These are phyloP conservation scores for Delphinus delphis DNA, from an alignment of 2,113 vertebrate genomes.

Conservation along the genomic window DNA sequence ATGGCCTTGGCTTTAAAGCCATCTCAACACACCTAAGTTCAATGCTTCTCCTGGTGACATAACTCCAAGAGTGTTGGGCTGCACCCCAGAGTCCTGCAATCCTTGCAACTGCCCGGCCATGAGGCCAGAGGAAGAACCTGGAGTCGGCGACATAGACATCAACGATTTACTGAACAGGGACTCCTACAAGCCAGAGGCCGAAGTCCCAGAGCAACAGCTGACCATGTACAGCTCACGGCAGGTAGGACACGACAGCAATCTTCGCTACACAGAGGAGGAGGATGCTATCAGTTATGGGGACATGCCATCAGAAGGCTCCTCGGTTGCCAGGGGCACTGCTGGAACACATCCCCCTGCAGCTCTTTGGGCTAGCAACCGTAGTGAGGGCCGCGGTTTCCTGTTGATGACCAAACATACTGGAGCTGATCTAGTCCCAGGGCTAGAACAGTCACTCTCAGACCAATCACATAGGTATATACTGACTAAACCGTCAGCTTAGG, in stretches of 20 bases:
- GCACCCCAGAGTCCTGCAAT: not conserved
- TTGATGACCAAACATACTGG: not conserved
- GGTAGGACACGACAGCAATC: not conserved
- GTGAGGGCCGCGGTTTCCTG: not conserved
- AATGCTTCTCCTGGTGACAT: not conserved
- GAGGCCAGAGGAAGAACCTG: not conserved
- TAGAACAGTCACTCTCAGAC: too few species aligned
- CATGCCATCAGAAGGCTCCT: not conserved
- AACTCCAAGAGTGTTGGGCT: not conserved
- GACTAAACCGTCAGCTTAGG: not conserved
- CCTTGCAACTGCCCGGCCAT: not conserved
- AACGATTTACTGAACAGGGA: not conserved
- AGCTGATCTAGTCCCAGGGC: not conserved
- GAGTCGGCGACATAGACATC: not conserved
- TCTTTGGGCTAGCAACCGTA: not conserved
- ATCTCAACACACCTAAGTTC: not conserved
- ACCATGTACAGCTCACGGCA: not conserved
- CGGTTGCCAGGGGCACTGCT: not conserved
- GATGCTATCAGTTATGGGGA: not conserved
- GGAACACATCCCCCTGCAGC: not conserved
- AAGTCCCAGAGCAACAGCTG: not conserved
- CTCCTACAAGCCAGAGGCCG: not conserved
- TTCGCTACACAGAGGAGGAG: not conserved
- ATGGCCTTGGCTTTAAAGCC: not conserved
- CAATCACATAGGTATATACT: not conserved